phyloP scores from a whole-genome alignment of 53 echinoderm and acorn worm species.

The Echinometra lucunter region DNA sequence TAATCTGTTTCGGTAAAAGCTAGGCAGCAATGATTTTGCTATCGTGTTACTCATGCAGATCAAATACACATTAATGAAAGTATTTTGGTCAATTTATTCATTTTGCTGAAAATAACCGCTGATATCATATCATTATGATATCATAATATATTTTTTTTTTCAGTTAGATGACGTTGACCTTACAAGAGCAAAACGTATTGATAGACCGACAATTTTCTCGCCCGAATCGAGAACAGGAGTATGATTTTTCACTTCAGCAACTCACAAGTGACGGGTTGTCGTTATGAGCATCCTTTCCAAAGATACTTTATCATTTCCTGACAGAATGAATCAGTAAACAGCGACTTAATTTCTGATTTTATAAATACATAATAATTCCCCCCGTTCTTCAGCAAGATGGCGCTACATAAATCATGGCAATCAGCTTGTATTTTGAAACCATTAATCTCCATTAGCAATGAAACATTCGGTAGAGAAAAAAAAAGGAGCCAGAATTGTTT shows the following conservation, averaged over 20 bases:
- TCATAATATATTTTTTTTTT: too few species aligned
- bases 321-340: not conserved
- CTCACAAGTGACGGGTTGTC: not conserved
- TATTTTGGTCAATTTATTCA: too few species aligned
- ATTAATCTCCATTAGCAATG: conserved; percentile 5
- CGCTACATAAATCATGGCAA: conserved; percentile 26
- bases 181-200: not conserved
- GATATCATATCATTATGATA: too few species aligned
- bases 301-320: not conserved
- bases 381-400: not conserved
- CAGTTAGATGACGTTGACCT: not conserved
- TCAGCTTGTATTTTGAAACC: not conserved
- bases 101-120: too few species aligned
- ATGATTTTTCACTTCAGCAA: not conserved
- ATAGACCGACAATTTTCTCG: not conserved
- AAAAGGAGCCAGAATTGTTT: conserved; percentile 7
- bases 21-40: too few species aligned
- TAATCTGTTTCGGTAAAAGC: too few species aligned
- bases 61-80: too few species aligned
- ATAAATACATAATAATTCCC: conserved; percentile 9
- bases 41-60: too few species aligned
- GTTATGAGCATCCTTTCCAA: not conserved
- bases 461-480: not conserved
- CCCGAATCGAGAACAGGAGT: not conserved
- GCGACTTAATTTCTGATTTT: not conserved